Percentiles rank a stretch among this genome's conserved stretches.
phyloP scores from a whole-genome alignment of 2,113 vertebrate genomes.

The Ophthalmolycus amberensis region DNA sequence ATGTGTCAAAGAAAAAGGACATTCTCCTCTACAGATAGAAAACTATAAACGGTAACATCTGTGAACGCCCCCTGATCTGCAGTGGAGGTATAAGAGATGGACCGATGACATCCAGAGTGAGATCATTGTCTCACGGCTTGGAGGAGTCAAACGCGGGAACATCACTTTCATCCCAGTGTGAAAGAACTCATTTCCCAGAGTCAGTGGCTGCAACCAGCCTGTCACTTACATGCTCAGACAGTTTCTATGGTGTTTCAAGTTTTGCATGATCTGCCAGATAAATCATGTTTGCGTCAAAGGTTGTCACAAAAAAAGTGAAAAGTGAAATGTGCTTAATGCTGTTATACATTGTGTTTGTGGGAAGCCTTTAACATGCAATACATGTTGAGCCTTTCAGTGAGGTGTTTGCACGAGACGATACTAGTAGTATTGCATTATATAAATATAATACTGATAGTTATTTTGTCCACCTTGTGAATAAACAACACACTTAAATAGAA shows the following conservation, averaged over 20 bases:
- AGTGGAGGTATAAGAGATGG: neutral
- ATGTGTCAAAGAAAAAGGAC: neutral
- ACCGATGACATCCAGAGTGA: slow-evolving; percentile 39
- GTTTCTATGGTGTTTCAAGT: slow-evolving; percentile 5
- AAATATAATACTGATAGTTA: no score
- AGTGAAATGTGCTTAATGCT: neutral
- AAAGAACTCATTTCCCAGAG: slow-evolving; percentile 30
- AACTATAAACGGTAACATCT: neutral
- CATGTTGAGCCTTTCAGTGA: neutral
- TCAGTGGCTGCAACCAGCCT: slow-evolving; percentile 40
- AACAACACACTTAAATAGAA: neutral
- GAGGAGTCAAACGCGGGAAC: slow-evolving; percentile 36
- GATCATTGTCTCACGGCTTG: slow-evolving; percentile 19
- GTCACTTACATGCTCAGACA: slow-evolving; percentile 3
- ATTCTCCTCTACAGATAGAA: neutral
- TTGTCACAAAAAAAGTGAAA: neutral
- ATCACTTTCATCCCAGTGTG: slow-evolving; percentile 28
- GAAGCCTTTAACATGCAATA: neutral
- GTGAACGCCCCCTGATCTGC: slow-evolving; percentile 2
- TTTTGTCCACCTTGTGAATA: neutral
- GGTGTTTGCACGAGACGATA: neutral
- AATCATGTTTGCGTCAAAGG: neutral
- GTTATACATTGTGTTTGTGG: neutral
- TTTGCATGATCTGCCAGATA: neutral
- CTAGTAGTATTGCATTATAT: neutral